A percentile compares a stretch with the other conserved stretches of the same genome.
These are phyloP conservation scores for Odontamblyopus lacepedii DNA, from an alignment of 2,797 vertebrate genomes.

Conservation along the genomic window DNA sequence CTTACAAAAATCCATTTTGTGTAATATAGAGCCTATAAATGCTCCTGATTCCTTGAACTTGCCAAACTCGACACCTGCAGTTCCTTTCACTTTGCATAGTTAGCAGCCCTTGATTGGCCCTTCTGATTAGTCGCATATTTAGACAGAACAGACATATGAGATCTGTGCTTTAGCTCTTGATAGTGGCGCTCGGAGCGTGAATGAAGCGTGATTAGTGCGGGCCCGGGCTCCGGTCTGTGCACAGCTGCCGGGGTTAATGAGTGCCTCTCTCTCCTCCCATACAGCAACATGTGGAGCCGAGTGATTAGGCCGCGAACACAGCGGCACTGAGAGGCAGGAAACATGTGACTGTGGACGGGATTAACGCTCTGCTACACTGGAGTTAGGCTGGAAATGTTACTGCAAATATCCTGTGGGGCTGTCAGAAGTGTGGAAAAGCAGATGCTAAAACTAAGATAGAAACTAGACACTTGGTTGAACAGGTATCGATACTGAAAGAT, in stretches of 20 bases:
- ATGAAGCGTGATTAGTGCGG: conserved; percentile 61
- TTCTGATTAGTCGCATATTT: conserved; percentile 7
- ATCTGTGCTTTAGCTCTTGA: conserved; percentile 31
- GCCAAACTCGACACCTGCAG: conserved; percentile 15
- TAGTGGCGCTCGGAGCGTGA: conserved; percentile 36
- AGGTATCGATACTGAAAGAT: too few species aligned
- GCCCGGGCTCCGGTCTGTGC: conserved; percentile 58
- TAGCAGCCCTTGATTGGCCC: conserved; percentile 17
- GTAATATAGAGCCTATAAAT: neutral
- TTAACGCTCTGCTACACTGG: neutral
- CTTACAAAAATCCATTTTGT: too few species aligned
- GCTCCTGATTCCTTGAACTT: neutral
- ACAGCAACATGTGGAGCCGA: conserved; percentile 58
- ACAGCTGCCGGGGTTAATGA: conserved; percentile 68
- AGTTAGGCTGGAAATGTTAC: neutral
- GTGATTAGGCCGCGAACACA: conserved; percentile 66
- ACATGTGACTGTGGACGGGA: conserved; percentile 3
- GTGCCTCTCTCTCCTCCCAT: conserved; percentile 54
- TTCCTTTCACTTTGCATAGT: conserved; percentile 10
- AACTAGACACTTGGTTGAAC: too few species aligned
- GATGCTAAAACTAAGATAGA: too few species aligned
- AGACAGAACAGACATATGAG: conserved; percentile 13
- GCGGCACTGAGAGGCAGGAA: conserved; percentile 24
- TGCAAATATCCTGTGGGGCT: too few species aligned
- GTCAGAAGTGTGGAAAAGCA: too few species aligned